Base-by-base conservation (phyloP, 2,888 invertebrate species). In the Diploptera punctata region DNA sequence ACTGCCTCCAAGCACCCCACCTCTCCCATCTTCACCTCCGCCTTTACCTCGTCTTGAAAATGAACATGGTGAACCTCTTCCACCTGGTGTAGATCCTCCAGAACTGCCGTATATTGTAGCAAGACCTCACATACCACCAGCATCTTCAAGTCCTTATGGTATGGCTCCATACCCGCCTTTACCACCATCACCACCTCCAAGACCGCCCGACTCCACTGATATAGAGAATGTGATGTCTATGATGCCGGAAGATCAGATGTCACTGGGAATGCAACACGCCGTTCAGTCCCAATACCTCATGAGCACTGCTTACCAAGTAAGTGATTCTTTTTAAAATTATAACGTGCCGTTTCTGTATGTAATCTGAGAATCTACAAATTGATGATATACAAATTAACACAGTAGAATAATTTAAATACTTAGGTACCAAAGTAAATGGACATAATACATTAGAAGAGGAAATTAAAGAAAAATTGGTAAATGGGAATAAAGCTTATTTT, bases 61-160 rank as follows among this genome's bases (percentile, higher is more conserved):
- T 9, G 73, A 70, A 19, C 67, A 73, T 21, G 80, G 77, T 18
- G 85, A 87, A 77, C 86, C 86, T 16, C 78, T 86, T n/a, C 87
- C 87, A 18, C 87, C 87, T 7, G 87, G 86, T 3, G 86, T 87
- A 0, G 87, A 87, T 76, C 79, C 83, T 7, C 80, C 83, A 1
- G 86, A 86, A 65, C 77, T 82, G 54, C 79, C 82, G 1, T 83
- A 81, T 52, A 79, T 81, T 73, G 84, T 85, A 10, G 83, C 85
- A 83, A 73, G 68, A 31, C 75, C 73, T 16, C 65, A 52, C 29
- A 52, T 43, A 13, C 49, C 67, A 33, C 31, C 54, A 24, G 47
- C 85, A 83, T 54, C 84, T 3, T 77, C 65, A n/a, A 24, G 44
- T 29, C n/a, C 29, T n/a, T 65, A 21, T n/a, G 57, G 57, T 10